phyloP scores from a whole-genome alignment of 1,140 invertebrate species.

The Listronotus bonariensis region DNA sequence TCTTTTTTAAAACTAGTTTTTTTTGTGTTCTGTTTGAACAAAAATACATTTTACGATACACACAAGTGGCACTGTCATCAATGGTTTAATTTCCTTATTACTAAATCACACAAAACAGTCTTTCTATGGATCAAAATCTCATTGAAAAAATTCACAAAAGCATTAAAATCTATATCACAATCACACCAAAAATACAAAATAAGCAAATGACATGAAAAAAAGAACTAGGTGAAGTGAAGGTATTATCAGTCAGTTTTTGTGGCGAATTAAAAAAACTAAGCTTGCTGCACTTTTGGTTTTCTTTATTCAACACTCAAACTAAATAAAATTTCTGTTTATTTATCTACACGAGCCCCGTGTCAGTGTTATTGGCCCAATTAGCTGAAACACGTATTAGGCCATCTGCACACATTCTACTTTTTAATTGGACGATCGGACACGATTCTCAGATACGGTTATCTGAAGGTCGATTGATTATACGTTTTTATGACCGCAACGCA shows the following conservation, averaged over 20 bases:
- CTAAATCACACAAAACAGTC: conserved; percentile 21
- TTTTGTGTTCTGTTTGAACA: neutral
- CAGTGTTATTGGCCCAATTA: too few species aligned
- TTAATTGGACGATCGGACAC: too few species aligned
- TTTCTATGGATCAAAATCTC: conserved; percentile 9
- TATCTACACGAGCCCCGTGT: too few species aligned
- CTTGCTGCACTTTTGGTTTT: conserved; percentile 30
- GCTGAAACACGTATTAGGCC: too few species aligned
- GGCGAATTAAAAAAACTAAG: conserved; percentile 15
- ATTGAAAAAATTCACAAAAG: conserved; percentile 2
- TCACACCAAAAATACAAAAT: conserved; percentile 7
- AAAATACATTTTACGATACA: neutral
- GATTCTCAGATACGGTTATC: too few species aligned
- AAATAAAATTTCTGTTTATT: too few species aligned
- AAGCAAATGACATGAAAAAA: conserved; percentile 8
- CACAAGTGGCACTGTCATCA: conserved; percentile 2
- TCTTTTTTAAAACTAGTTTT: neutral
- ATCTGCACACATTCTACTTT: too few species aligned
- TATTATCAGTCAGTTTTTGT: neutral
- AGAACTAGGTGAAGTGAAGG: neutral
- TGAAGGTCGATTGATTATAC: too few species aligned
- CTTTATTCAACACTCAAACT: conserved; percentile 1
- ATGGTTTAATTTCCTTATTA: conserved; percentile 11
- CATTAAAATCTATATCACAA: conserved; percentile 15
- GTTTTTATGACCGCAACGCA: too few species aligned